Conservation (phyloP, 53 echinoderm and acorn worm genomes). For the Actinopyga echinites region DNA sequence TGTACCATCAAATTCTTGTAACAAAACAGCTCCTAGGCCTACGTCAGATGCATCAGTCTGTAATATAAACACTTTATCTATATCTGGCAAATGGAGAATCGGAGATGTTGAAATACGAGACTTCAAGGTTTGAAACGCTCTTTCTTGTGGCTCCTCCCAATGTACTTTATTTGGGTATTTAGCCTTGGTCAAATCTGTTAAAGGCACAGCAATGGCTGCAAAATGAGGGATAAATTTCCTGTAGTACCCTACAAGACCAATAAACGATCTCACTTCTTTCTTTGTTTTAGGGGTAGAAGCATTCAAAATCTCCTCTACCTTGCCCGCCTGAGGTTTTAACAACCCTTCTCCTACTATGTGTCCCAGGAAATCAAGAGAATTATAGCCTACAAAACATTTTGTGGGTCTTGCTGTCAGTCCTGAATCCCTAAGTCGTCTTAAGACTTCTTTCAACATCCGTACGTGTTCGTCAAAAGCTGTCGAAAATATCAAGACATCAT, state of each 20-base stretch:
- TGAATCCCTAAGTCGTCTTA: slow-evolving; percentile 40
- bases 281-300: slow-evolving; percentile 42
- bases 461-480: slow-evolving; percentile 55
- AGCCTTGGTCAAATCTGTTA: slow-evolving; percentile 33
- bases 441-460: not conserved
- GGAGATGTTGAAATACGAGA: not conserved
- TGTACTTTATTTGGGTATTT: not conserved
- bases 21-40: slow-evolving; percentile 34
- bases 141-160: slow-evolving; percentile 10
- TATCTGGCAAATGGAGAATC: slow-evolving; percentile 28
- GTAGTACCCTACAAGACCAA: slow-evolving; percentile 47
- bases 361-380: slow-evolving; percentile 55
- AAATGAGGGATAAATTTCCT: slow-evolving; percentile 52
- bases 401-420: slow-evolving; percentile 58
- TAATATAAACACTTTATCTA: not conserved
- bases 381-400: slow-evolving; percentile 54
- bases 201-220: slow-evolving; percentile 35
- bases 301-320: slow-evolving; percentile 23
- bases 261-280: slow-evolving; percentile 48
- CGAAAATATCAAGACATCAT: slow-evolving; percentile 56
- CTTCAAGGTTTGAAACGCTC: slow-evolving; percentile 29
- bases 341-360: slow-evolving; percentile 50
- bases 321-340: slow-evolving; percentile 45
- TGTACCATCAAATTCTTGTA: slow-evolving; percentile 2
- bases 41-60: slow-evolving; percentile 38